A percentile compares a stretch with the other conserved stretches of the same genome.
Evolutionary conservation across 1,140 invertebrate genomes (phyloP).

Genomic region (Trachymyrmex cornetzi): DNA sequence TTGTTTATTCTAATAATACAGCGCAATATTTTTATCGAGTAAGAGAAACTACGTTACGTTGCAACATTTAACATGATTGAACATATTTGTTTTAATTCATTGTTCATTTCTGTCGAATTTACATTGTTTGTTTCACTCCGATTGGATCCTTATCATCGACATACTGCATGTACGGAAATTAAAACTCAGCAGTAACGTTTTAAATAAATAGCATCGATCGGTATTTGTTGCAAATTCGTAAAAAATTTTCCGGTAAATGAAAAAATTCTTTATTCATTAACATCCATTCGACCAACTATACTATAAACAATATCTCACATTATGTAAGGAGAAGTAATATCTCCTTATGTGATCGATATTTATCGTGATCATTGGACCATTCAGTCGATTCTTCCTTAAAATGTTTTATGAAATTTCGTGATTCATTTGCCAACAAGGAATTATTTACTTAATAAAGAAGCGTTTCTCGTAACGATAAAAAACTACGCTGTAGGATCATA

Average conservation of each 20-base stretch:
- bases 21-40: neutral
- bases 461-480: neutral
- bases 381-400: no score
- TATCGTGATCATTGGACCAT: no score
- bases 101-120: neutral
- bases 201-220: conserved; percentile 36
- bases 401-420: no score
- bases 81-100: conserved; percentile 26
- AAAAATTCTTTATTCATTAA: conserved; percentile 6
- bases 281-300: neutral
- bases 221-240: neutral
- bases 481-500: neutral
- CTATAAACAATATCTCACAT: neutral
- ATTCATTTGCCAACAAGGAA: no score
- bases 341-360: no score
- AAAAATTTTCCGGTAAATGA: neutral
- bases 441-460: no score
- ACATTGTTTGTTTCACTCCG: neutral
- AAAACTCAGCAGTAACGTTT: conserved; percentile 27
- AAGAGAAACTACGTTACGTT: neutral
- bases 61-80: neutral
- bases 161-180: conserved; percentile 15
- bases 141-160: conserved; percentile 17
- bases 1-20: conserved; percentile 3
- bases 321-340: neutral